Evolutionary conservation across 2,113 vertebrate species (phyloP), one percentile per base, ranked within the genome.

Genomic region (Lota lota): DNA sequence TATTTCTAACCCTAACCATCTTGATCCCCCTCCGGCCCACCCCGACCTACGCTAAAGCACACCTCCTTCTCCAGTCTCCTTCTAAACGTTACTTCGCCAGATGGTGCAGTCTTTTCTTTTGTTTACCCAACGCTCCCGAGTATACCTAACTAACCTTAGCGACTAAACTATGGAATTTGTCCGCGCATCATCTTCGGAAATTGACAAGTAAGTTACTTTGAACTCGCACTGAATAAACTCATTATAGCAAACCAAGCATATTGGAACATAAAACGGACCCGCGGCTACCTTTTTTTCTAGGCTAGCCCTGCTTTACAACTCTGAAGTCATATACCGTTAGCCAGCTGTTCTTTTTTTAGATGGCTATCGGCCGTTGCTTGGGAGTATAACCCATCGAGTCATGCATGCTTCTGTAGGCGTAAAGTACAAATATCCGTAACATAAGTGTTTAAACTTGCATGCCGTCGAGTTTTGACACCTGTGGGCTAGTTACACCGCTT

Each of bases 41-140:
- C 40, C 40, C 40, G 40, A 47, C 40, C 40, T 20, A 21, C 22
- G 12, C 60, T 10, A 5, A 14, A 28, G 20, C 24, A 33, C 19
- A 6, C 51, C 17, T 47, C 61, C 79, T 63, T 72, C 79, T 63
- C 75, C 21, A 19, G 5, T 16, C 6, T 71, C 70, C 72, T 74
- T 74, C 69, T 73, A 59, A 71, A 74, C 80, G 78, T 83, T 60
- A 73, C 76, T 81, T 73, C 78, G 69, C 77, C 89, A 90, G 89
- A 89, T 90, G 89, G 89, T 90, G 84, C 80, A 74, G 85, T 77
- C 85, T 87, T 87, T 88, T 87, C 89, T 88, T 89, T 90, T 90
- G 89, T 90, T 90, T 86, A 90, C 87, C 76, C 84, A 85, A 79
- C 75, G 83, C 67, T 67, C 78, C 77, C 66, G 71, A 79, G 83